Base-by-base conservation (phyloP, 2,113 vertebrate species). In the Myrmecophaga tridactyla region DNA sequence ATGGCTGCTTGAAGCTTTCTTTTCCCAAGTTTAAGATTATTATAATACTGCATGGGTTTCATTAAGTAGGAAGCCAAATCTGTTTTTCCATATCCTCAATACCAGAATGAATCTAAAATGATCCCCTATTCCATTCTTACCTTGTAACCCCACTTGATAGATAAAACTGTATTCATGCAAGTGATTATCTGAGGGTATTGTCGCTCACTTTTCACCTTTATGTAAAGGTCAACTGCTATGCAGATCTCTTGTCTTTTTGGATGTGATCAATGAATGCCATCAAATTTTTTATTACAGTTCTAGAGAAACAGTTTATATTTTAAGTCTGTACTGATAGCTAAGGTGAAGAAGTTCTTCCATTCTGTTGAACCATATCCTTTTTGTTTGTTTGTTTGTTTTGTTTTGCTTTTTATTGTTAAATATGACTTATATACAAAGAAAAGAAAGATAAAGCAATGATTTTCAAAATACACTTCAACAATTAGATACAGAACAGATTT, bases 21-120 rank as follows among this genome's bases (percentile, higher is more conserved):
- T 29, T 92, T 89, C 51, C n/a, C 82, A 85, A 77, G 58, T 94
- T 93, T 86, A 77, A 95, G 46, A 75, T 82, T 90, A 75, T 58
- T 63, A 9, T 65, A 77, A n/a, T 93, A 12, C 6, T 94, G 81
- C 27, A 48, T 48, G 20, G n/a, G 2, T 96, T 94, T 95, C 36
- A 43, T 31, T 90, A 56, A 48, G 31, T 86, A 82, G 58, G 69
- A 86, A 85, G 75, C 43, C 23, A 86, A 5, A 23, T 12, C 23
- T 94, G 14, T 72, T 96, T 93, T 85, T 88, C 69, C 92, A 0
- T 72, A 6, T 21, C 80, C 3, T 14, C 6, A 14, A 87, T 95
- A 75, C 36, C 34, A 91, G 25, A 0, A 0, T n/a, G 67, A 39
- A 56, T 27, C 70, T 73, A 20, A 29, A 11, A 81, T 80, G 27